phyloP scores from a whole-genome alignment of 2,888 invertebrate species.

The Lamellibrachia columna region DNA sequence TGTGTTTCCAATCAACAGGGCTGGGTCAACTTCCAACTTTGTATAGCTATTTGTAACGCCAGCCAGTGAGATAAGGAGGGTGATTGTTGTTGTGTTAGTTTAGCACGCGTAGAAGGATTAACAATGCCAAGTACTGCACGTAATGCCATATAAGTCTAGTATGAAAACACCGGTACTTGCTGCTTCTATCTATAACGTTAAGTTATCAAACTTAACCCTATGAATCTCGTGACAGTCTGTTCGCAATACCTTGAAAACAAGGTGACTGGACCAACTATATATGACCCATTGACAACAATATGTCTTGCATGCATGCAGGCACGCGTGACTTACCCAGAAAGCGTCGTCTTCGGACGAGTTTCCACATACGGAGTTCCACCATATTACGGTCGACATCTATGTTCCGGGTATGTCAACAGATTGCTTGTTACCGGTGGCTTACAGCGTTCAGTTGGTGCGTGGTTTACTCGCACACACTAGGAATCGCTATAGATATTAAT shows the following conservation, averaged over 20 bases:
- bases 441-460: background rate
- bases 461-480: background rate
- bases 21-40: too few species aligned
- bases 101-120: too few species aligned
- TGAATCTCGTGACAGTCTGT: background rate
- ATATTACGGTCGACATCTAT: background rate
- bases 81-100: too few species aligned
- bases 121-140: too few species aligned
- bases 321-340: background rate
- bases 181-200: too few species aligned
- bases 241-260: background rate
- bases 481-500: background rate
- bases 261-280: background rate
- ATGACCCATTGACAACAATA: background rate
- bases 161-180: too few species aligned
- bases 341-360: slow-evolving; percentile 1
- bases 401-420: background rate
- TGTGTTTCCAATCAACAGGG: too few species aligned
- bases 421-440: background rate
- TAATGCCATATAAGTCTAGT: too few species aligned
- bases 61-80: too few species aligned
- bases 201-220: too few species aligned
- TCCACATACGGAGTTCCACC: slow-evolving; percentile 1
- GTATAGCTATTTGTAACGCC: too few species aligned
- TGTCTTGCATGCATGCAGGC: background rate